phyloP scores from a whole-genome alignment of 2,113 vertebrate species.

The Nesospiza acunhae region DNA sequence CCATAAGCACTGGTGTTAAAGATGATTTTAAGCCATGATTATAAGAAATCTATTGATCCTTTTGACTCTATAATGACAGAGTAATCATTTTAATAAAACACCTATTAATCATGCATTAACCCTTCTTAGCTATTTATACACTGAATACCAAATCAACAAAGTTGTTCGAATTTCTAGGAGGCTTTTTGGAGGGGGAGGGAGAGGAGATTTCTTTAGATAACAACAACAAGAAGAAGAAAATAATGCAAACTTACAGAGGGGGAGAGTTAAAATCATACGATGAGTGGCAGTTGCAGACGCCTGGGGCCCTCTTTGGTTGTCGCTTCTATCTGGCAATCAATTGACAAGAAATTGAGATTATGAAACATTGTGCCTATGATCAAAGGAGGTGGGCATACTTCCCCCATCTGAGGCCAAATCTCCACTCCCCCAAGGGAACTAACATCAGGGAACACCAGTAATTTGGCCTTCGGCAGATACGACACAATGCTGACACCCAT shows the following conservation, averaged over 20 bases:
- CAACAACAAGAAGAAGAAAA: conserved; percentile 60
- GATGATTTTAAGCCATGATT: conserved; percentile 33
- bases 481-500: background rate
- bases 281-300: conserved; percentile 71
- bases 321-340: conserved; percentile 77
- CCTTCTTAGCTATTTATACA: conserved; percentile 11
- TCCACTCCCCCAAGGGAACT: conserved; percentile 32
- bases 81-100: conserved; percentile 49
- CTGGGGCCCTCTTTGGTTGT: conserved; percentile 73
- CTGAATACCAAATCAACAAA: background rate
- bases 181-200: background rate
- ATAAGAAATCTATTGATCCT: conserved; percentile 51
- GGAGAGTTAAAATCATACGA: conserved; percentile 74
- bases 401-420: conserved; percentile 24
- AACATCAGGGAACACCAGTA: background rate
- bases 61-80: conserved; percentile 44
- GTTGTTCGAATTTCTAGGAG: background rate
- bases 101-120: conserved; percentile 66
- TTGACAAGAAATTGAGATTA: conserved; percentile 76
- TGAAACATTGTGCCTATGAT: conserved; percentile 54
- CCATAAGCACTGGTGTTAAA: background rate
- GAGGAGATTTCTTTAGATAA: conserved; percentile 24
- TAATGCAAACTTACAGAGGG: conserved; percentile 72
- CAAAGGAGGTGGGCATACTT: conserved; percentile 45
- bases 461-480: background rate